Conservation (phyloP, 2,888 invertebrate species). For the Adelognathus sp. region DNA sequence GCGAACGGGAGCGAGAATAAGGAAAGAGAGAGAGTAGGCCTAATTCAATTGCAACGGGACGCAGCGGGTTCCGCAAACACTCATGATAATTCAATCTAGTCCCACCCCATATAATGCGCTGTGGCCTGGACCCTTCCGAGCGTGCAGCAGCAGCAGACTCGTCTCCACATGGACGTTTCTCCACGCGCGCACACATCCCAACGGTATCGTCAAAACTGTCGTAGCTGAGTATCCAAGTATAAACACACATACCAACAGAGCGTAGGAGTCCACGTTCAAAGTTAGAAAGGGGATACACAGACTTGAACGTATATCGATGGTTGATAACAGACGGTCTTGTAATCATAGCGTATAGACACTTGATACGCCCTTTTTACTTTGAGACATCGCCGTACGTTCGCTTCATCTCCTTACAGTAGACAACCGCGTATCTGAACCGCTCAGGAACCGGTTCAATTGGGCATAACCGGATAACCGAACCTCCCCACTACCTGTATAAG, state of each 20-base stretch:
- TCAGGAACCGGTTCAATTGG: too few relatives aligned
- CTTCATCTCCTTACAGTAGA: too few relatives aligned
- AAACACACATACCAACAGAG: background rate
- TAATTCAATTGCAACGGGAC: constrained; percentile 78
- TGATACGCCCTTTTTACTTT: too few relatives aligned
- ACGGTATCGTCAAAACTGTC: background rate
- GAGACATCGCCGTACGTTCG: too few relatives aligned
- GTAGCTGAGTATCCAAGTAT: background rate
- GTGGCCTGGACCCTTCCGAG: constrained; percentile 52
- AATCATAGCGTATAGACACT: too few relatives aligned
- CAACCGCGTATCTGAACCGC: too few relatives aligned
- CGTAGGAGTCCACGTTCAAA: background rate
- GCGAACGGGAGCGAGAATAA: constrained; percentile 13
- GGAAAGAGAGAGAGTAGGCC: constrained; percentile 59
- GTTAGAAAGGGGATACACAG: too few relatives aligned
- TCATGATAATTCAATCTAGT: constrained; percentile 81
- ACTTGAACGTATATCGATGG: too few relatives aligned
- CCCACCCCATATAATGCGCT: constrained; percentile 58
- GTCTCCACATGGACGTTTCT: constrained; percentile 9
- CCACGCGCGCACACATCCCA: background rate
- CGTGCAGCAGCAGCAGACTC: constrained; percentile 23
- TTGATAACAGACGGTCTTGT: too few relatives aligned
- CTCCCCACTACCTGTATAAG: too few relatives aligned
- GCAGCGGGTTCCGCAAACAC: constrained; percentile 80
- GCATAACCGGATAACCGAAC: too few relatives aligned